These are phyloP conservation scores for Leptinotarsa defecta DNA, from an alignment of 1,140 invertebrate genomes.

Conservation along the genomic window DNA sequence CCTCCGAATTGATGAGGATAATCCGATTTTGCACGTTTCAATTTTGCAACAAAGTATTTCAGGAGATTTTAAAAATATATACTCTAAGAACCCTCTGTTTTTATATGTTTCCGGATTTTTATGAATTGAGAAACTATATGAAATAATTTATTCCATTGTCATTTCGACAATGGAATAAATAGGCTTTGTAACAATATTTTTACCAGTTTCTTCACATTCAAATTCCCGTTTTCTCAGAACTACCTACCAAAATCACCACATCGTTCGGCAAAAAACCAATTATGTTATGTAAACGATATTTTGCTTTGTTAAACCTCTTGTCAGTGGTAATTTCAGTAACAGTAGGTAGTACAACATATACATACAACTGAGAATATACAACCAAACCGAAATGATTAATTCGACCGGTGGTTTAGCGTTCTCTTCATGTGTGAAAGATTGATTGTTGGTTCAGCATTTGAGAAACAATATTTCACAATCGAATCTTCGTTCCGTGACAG, in stretches of 20 bases:
- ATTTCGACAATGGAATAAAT: too few relatives aligned
- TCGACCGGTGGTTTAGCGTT: conserved; percentile 31
- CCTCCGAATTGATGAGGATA: too few relatives aligned
- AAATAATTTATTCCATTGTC: too few relatives aligned
- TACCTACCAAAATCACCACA: background rate
- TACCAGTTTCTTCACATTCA: too few relatives aligned
- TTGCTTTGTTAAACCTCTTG: background rate
- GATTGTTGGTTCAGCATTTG: conserved; percentile 32
- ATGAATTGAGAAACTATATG: too few relatives aligned
- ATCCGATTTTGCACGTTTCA: too few relatives aligned
- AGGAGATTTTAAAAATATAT: too few relatives aligned
- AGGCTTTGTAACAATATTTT: too few relatives aligned
- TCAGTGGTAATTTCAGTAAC: conserved; percentile 19
- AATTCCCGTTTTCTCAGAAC: too few relatives aligned
- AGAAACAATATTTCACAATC: conserved; percentile 17
- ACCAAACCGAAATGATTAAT: conserved; percentile 31
- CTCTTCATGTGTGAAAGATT: conserved; percentile 41
- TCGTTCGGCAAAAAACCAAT: background rate
- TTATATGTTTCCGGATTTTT: too few relatives aligned
- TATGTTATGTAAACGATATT: background rate
- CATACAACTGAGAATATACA: background rate
- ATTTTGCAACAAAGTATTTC: too few relatives aligned
- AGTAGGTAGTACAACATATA: conserved; percentile 31
- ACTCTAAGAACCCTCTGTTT: too few relatives aligned
- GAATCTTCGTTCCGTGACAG: background rate